A percentile compares a stretch with the other conserved stretches of the same genome.
Conservation (phyloP, 1,140 invertebrate genomes). For the Mylabris phalerata region DNA sequence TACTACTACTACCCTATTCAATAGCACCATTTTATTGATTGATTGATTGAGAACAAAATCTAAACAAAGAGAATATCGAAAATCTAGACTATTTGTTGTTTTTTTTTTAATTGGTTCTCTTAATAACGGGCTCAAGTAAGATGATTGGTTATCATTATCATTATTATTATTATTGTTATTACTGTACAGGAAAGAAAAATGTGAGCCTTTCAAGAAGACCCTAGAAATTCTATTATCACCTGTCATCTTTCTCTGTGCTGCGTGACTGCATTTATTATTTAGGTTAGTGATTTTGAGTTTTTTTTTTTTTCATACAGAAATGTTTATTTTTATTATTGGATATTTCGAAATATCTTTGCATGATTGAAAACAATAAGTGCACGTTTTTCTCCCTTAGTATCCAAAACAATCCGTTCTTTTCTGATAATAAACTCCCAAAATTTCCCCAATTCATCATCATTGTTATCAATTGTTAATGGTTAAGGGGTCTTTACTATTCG, state of each 20-base stretch:
- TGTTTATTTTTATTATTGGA: neutral
- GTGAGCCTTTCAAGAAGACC: slow-evolving; percentile 60
- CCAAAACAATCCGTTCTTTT: too few relatives aligned
- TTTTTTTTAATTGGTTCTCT: too few relatives aligned
- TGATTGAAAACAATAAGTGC: too few relatives aligned
- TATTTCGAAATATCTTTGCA: neutral
- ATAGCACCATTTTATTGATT: too few relatives aligned
- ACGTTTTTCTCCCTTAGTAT: too few relatives aligned
- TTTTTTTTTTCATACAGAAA: slow-evolving; percentile 17
- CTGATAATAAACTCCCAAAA: too few relatives aligned
- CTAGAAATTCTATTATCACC: slow-evolving; percentile 60
- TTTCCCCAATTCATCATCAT: neutral
- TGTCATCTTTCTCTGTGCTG: slow-evolving; percentile 62
- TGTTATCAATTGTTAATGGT: slow-evolving; percentile 1
- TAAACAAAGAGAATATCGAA: too few relatives aligned
- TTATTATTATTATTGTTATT: too few relatives aligned
- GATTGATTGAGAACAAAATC: too few relatives aligned
- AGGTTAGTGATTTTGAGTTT: slow-evolving; percentile 40
- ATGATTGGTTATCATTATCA: slow-evolving; percentile 39
- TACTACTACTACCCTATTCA: too few relatives aligned
- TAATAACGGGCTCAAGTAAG: slow-evolving; percentile 32
- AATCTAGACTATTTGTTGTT: too few relatives aligned
- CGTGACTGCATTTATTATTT: slow-evolving; percentile 44
- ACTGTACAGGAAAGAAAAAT: slow-evolving; percentile 53
- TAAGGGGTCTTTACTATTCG: too few relatives aligned